Percentiles rank a stretch among this genome's conserved stretches.
Evolutionary conservation across 2,113 vertebrate species (phyloP).

Genomic region (Mobula hypostoma): DNA sequence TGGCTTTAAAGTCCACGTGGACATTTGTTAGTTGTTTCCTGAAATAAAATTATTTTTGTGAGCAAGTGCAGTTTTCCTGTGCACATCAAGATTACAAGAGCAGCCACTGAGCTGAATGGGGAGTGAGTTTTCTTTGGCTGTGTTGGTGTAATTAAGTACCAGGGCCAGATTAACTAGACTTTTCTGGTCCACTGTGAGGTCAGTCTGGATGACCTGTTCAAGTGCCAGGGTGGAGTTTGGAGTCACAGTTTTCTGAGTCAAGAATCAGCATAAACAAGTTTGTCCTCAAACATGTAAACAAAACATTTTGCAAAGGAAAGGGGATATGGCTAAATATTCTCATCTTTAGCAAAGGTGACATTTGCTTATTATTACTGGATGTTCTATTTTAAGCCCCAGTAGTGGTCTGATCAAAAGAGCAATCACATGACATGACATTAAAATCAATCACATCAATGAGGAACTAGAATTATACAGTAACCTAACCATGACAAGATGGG

Average conservation of each 20-base stretch:
- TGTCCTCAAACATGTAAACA: neutral
- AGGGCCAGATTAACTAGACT: neutral
- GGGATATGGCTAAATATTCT: neutral
- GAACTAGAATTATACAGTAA: neutral
- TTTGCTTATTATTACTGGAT: neutral
- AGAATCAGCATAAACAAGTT: neutral
- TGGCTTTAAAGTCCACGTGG: neutral
- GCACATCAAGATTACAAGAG: neutral
- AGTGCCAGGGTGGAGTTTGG: neutral
- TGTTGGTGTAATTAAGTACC: neutral
- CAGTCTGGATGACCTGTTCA: neutral
- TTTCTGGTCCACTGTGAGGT: neutral
- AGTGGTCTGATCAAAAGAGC: neutral
- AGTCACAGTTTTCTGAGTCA: neutral
- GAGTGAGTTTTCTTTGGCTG: neutral
- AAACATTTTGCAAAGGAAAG: neutral
- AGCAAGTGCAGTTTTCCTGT: neutral
- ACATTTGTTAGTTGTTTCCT: neutral
- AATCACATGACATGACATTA: neutral
- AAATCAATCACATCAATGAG: neutral
- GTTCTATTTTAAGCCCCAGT: neutral
- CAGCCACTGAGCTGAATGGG: neutral
- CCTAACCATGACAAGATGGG: neutral
- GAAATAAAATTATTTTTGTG: neutral
- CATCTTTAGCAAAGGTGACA: neutral